A percentile compares a stretch with the other conserved stretches of the same genome.
Evolutionary conservation across 2,797 vertebrate genomes (phyloP).

Genomic region (Simalia tracyae): DNA sequence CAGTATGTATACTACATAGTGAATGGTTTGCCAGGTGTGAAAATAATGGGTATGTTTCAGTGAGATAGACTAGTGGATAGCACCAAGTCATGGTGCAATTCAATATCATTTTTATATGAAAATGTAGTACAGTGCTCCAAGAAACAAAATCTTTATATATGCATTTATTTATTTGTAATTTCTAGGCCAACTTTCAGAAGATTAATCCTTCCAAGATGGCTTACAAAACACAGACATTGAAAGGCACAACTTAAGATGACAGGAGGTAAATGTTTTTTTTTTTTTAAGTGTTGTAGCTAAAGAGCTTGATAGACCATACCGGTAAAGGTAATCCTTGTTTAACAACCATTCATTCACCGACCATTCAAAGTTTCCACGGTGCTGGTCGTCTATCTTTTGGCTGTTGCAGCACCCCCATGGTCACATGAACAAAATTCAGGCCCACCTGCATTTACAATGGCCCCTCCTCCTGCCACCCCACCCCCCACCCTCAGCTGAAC

Average conservation of each 20-base stretch:
- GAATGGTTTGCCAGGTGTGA: not conserved
- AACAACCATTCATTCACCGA: not conserved
- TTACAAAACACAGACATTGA: not conserved
- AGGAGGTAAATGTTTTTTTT: too few species aligned
- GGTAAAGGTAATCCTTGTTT: not conserved
- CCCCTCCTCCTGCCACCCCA: too few species aligned
- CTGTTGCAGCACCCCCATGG: not conserved
- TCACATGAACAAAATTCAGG: not conserved
- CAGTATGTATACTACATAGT: too few species aligned
- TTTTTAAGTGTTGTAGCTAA: too few species aligned
- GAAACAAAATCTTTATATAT: not conserved
- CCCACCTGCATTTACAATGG: not conserved
- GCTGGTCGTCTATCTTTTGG: not conserved
- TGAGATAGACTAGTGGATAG: not conserved
- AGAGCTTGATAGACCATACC: too few species aligned
- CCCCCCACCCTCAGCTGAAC: too few species aligned
- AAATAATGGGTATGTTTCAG: not conserved
- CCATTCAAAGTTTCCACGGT: not conserved
- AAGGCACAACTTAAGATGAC: too few species aligned
- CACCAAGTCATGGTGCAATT: not conserved
- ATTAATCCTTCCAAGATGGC: too few species aligned
- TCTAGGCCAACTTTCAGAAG: too few species aligned
- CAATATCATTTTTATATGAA: not conserved
- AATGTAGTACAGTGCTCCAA: not conserved
- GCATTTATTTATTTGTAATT: too few species aligned